Evolutionary conservation across 2,113 vertebrate species (phyloP), one percentile per base, ranked within the genome.

Genomic region (Lepus timidus): DNA sequence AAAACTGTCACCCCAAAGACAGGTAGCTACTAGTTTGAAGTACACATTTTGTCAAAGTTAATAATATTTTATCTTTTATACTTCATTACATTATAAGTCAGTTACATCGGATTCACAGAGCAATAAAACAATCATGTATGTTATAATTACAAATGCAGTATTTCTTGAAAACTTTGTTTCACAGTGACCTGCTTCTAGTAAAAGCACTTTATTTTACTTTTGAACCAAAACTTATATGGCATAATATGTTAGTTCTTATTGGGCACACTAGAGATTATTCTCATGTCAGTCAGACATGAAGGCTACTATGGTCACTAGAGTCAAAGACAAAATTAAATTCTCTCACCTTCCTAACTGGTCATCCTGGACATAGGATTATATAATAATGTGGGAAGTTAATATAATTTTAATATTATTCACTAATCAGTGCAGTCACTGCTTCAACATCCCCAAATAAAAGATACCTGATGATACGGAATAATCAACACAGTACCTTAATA

Each of bases 21-120:
- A 93, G 74, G 55, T 23, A 90, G 33, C 87, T 82, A 91, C 36
- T 51, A 25, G 33, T 92, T 90, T 90, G 10, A 95, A 76, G 51
- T 76, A 97, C 16, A 74, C 61, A 74, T 85, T 51, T 93, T 87
- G 13, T 75, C 81, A 71, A 93, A 97, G 62, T 64, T 49, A 85
- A 86, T 81, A 80, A 9, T 62, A 68, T 3, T 91, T 81, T 74
- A 75, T 62, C 11, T 95, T 61, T 85, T 78, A 67, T 22, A 52
- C 1, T 23, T 80, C 81, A 92, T 61, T 76, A 51, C 61, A 85
- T 31, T 91, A n/a, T 2, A 82, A 81, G 44, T 84, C 76, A 93
- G 65, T 86, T 79, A 85, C 11, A 88, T 0, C 91, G n/a, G n/a
- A 85, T 78, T 76, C 58, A 94, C 19, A 82, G 76, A 84, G 23